Base-by-base conservation (phyloP, 2,797 vertebrate species). In the Podargus strigoides region DNA sequence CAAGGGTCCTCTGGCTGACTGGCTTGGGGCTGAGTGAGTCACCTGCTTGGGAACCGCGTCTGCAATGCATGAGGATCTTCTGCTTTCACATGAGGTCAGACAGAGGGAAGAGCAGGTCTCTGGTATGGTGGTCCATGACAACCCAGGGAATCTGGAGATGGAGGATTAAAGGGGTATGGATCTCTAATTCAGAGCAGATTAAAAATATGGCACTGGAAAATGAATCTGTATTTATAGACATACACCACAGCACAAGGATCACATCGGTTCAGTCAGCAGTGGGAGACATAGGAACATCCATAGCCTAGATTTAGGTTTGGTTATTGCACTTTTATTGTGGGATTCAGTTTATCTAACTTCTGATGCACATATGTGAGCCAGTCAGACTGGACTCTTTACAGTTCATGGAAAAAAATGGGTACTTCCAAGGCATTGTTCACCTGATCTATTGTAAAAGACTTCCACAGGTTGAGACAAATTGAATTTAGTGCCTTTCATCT, bases 1-100 rank as follows among this genome's bases (percentile, higher is more conserved):
- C 19, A 63, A 63, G 47, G 21, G n/a, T 75, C 55, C 41, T 32
- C 24, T 7, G 6, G 26, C 14, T 32, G 28, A 6, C 26, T 72
- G 47, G 10, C 39, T 72, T 55, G 23, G 28, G 32, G 8, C 19
- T 47, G 32, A 63, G 37, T 0, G 0, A 85, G 46, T 55, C 12
- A 53, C 34, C 47, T 85, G 60, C 42, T 53, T 89, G 47, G 27
- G 59, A 62, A 94, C 53, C 0, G 8, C 50, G 8, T 32, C 37
- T 86, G 24, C 19, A 59, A 52, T 8, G 17, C 49, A 30, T 2
- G 12, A 32, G 55, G 44, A 37, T 5, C 32, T 85, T 86, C 73
- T 93, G 67, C 59, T 90, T 66, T 72, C 62, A 28, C 64, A 67
- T 9, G 59, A 81, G 14, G 53, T 64, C 53, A 80, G 53, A 68